Base-by-base conservation (phyloP, 2,888 invertebrate genomes). In the Caradrina clavipalpis region DNA sequence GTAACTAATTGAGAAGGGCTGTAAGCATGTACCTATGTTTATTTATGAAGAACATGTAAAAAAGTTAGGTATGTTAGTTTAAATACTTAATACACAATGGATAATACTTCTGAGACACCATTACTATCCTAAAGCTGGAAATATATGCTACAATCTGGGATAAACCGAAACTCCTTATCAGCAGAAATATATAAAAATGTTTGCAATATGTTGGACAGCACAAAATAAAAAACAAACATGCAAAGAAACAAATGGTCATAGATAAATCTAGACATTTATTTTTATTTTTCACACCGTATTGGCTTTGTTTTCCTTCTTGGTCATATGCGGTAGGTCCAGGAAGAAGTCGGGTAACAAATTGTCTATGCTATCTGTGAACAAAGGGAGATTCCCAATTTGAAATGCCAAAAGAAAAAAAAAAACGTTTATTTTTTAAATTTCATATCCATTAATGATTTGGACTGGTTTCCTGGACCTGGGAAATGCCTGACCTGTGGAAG, bases 271-370 rank as follows among this genome's bases (percentile, higher is more conserved):
- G 70, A 62, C 67, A 68, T 53, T 58, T 47, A 67, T 76, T 70
- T 69, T 69, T 62, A 74, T 81, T 80, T 68, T 67, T 80, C 91
- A 89, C 89, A 94, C 94, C 94, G 93, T 91, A 87, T 88, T 90
- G 59, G 85, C 78, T 58, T 86, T 81, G 60, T 31, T 45, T 76
- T 60, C 77, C 75, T 69, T 73, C 73, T 84, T 83, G 76, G 82
- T 84, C 68, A 85, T 87, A 54, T 83, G 91, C 75, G 89, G 92
- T 73, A 87, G 88, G 59, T 95, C 98, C 93, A 99, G 95, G 96
- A 99, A 99, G 95, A 99, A 99, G 95, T 99, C 99, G 0, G 97
- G 97, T 97, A 98, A 97, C 77, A 99, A 95, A 77, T 97, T 96
- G 73, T 97, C 95, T 83, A 96, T 89, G 89, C 97, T 96, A 87